A percentile compares a stretch with the other conserved stretches of the same genome.
These are phyloP conservation scores for Machimus rusticus DNA, from an alignment of 2,888 invertebrate genomes.

Conservation along the genomic window DNA sequence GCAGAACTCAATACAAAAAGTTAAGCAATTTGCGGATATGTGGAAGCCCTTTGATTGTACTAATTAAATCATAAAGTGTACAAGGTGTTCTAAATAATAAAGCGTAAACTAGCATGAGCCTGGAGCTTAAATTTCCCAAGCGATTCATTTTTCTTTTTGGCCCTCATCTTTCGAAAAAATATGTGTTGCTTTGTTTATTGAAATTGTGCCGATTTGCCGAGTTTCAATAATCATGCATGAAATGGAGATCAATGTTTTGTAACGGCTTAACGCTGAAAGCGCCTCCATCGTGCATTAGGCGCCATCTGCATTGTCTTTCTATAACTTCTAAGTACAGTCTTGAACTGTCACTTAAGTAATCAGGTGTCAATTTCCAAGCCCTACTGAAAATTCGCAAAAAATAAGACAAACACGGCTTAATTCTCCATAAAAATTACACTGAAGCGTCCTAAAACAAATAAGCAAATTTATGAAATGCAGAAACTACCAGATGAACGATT, in stretches of 20 bases:
- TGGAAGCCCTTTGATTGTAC: constrained; percentile 75
- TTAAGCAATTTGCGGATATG: constrained; percentile 72
- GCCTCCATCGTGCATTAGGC: background rate
- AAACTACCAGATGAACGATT: background rate
- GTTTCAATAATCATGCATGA: no score
- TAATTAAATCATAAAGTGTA: background rate
- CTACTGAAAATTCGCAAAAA: background rate
- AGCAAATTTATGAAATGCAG: background rate
- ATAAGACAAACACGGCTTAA: background rate
- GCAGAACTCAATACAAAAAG: constrained; percentile 66
- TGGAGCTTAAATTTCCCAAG: no score
- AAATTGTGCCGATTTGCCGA: no score
- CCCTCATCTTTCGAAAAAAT: no score
- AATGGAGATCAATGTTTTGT: background rate
- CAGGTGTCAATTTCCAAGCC: background rate
- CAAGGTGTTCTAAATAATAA: background rate
- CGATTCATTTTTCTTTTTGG: no score
- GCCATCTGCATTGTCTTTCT: background rate
- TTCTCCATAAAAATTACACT: background rate
- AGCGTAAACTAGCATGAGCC: background rate
- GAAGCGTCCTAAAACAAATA: background rate
- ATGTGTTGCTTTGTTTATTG: no score
- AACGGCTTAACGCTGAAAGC: background rate
- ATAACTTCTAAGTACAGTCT: background rate
- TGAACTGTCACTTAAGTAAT: background rate